Evolutionary conservation across 1,140 invertebrate genomes (phyloP).

Genomic region (Hycleus phaleratus): DNA sequence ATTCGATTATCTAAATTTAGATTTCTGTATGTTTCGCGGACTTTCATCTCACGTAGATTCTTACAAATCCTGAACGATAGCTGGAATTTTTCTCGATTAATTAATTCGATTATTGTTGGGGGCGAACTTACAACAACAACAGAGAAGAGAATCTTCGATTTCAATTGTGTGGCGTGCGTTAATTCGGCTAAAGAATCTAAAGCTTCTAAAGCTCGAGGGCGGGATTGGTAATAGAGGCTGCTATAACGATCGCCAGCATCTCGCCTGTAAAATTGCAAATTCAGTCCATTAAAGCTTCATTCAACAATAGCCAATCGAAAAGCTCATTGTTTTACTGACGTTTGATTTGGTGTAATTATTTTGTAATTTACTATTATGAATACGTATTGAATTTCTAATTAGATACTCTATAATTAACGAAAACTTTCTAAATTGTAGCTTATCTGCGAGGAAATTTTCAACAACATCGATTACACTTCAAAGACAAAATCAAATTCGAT

Average conservation of each 20-base stretch:
- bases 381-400: too few relatives aligned
- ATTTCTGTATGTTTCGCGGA: constrained; percentile 47
- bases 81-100: constrained; percentile 34
- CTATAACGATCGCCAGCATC: constrained; percentile 72
- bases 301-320: neutral
- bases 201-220: constrained; percentile 77
- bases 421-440: too few relatives aligned
- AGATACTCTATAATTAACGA: too few relatives aligned
- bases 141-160: constrained; percentile 90
- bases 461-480: too few relatives aligned
- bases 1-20: constrained; percentile 44
- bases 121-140: constrained; percentile 79
- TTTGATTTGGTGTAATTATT: too few relatives aligned
- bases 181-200: constrained; percentile 70
- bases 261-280: constrained; percentile 40
- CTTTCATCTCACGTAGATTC: constrained; percentile 50
- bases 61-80: constrained; percentile 57
- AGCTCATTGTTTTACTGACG: too few relatives aligned
- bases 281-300: neutral
- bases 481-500: too few relatives aligned
- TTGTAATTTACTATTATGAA: too few relatives aligned
- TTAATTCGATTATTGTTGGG: neutral
- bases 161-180: constrained; percentile 73
- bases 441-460: too few relatives aligned
- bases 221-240: constrained; percentile 73